phyloP scores from a whole-genome alignment of 92 coral and sea anemone species.

The Blastomussa wellsi region DNA sequence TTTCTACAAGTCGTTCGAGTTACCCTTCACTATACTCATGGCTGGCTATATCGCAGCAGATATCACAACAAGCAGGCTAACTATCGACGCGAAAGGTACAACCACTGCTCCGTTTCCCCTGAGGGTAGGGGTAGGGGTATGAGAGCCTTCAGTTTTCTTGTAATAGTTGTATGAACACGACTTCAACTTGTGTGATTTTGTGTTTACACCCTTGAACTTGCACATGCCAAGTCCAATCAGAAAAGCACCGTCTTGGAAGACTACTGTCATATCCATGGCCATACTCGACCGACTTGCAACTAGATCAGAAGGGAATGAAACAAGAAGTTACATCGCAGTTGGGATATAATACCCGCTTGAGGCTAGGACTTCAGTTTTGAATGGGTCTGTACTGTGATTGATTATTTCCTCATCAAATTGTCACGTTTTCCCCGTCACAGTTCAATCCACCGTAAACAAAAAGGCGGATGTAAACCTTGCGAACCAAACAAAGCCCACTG shows the following conservation, averaged over 20 bases:
- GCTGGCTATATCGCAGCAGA: background rate
- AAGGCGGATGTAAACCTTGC: too few relatives aligned
- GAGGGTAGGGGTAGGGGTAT: too few relatives aligned
- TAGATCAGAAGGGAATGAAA: background rate
- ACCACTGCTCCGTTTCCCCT: background rate
- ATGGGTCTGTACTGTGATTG: too few relatives aligned
- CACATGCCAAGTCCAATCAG: background rate
- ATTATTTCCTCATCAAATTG: too few relatives aligned
- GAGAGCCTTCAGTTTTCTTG: background rate
- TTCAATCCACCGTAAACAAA: too few relatives aligned
- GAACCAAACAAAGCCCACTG: too few relatives aligned
- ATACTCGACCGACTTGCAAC: constrained; percentile 7
- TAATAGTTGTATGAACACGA: background rate
- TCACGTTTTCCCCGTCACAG: too few relatives aligned
- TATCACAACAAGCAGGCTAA: background rate
- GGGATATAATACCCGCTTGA: background rate
- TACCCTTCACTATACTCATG: too few relatives aligned
- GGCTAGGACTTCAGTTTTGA: background rate
- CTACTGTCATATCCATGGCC: background rate
- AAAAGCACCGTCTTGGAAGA: background rate
- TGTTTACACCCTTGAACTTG: background rate
- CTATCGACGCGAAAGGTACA: background rate
- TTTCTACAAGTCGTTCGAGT: too few relatives aligned
- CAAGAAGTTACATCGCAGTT: background rate
- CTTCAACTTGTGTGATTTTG: background rate